A percentile compares a stretch with the other conserved stretches of the same genome.
Evolutionary conservation across 1,140 invertebrate genomes (phyloP).

Genomic region (fruit fly (Drosophila melanogaster)): DNA sequence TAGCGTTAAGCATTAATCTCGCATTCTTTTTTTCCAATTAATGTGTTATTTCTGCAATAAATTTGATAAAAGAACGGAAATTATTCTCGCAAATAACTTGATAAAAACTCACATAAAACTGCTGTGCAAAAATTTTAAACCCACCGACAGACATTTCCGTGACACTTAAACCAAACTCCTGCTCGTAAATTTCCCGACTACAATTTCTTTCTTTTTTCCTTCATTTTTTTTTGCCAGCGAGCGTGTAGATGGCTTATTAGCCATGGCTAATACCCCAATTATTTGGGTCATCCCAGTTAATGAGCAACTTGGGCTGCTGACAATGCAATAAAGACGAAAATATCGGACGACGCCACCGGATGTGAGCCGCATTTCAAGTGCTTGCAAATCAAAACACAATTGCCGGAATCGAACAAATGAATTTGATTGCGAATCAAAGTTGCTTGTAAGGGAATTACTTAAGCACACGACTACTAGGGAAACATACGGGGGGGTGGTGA

Average conservation of each 20-base stretch:
- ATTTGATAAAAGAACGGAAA: too few relatives aligned
- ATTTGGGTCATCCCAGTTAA: slow-evolving; percentile 39
- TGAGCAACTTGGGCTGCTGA: slow-evolving; percentile 26
- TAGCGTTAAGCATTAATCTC: too few relatives aligned
- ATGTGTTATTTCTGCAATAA: not conserved
- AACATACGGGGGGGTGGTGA: not conserved
- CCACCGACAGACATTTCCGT: not conserved
- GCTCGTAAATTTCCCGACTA: slow-evolving; percentile 14
- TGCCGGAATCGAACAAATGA: slow-evolving; percentile 57
- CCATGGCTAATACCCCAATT: slow-evolving; percentile 32
- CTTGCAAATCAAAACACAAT: slow-evolving; percentile 58
- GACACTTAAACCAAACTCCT: slow-evolving; percentile 14
- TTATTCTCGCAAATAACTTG: not conserved
- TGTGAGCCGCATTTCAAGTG: slow-evolving; percentile 46
- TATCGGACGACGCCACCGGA: slow-evolving; percentile 1
- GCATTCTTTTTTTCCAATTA: too few relatives aligned
- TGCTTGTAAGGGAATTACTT: slow-evolving; percentile 56
- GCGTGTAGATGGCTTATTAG: slow-evolving; percentile 17
- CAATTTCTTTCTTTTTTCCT: not conserved
- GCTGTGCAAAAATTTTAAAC: not conserved
- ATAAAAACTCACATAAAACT: not conserved
- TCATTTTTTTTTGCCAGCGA: not conserved
- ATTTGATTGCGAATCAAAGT: slow-evolving; percentile 54
- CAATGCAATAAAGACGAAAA: slow-evolving; percentile 23
- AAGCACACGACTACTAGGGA: slow-evolving; percentile 7